A percentile compares a stretch with the other conserved stretches of the same genome.
Evolutionary conservation across 2,797 vertebrate species (phyloP).

Genomic region (Lithobates pipiens): DNA sequence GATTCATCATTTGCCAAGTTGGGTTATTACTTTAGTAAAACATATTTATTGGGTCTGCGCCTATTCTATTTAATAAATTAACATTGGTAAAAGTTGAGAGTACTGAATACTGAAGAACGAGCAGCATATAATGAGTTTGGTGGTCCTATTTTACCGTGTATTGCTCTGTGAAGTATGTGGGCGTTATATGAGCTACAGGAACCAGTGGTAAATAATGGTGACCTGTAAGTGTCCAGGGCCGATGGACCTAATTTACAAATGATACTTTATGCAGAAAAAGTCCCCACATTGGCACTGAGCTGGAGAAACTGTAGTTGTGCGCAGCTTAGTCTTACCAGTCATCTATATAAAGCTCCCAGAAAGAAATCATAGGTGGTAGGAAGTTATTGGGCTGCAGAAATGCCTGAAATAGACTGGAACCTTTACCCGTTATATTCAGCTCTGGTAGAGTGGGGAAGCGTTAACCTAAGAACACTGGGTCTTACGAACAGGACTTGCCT

Average conservation of each 20-base stretch:
- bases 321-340: neutral
- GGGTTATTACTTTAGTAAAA: constrained; percentile 69
- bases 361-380: too few species aligned
- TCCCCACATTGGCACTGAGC: neutral
- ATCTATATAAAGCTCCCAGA: neutral
- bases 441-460: too few species aligned
- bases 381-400: too few species aligned
- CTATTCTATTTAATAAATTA: constrained; percentile 60
- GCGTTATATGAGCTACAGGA: neutral
- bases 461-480: too few species aligned
- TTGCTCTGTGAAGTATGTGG: neutral
- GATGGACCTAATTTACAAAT: too few species aligned
- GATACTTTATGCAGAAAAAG: neutral
- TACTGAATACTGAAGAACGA: neutral
- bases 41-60: constrained; percentile 68
- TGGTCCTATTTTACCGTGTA: neutral
- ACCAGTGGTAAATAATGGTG: neutral
- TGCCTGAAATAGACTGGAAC: too few species aligned
- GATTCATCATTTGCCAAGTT: constrained; percentile 73
- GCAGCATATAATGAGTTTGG: neutral
- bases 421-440: too few species aligned
- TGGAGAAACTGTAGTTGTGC: neutral
- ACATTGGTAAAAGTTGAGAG: neutral
- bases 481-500: too few species aligned
- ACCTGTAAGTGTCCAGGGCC: neutral